Conservation (phyloP, 2,113 vertebrate species). For the Brachyistius frenatus region DNA sequence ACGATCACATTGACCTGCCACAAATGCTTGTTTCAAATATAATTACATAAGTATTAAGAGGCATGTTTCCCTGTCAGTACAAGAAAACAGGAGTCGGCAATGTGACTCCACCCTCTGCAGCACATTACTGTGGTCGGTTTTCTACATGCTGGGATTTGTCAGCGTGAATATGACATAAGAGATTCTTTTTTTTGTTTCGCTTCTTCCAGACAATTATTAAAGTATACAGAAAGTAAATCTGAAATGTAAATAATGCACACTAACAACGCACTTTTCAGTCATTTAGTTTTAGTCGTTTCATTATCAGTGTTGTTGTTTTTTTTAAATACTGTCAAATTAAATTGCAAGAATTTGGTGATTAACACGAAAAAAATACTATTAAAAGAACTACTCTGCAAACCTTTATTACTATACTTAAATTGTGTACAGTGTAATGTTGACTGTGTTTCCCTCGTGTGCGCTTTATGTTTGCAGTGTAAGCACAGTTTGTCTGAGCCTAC, state of each 20-base stretch:
- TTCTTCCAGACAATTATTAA: neutral
- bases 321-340: no score
- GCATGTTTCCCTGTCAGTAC: constrained; percentile 24
- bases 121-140: neutral
- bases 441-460: neutral
- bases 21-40: constrained; percentile 13
- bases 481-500: no score
- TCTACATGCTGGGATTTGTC: neutral
- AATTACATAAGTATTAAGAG: neutral
- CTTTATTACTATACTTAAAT: no score
- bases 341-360: no score
- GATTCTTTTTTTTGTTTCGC: constrained; percentile 1
- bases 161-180: neutral
- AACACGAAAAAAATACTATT: no score
- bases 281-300: neutral
- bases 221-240: neutral
- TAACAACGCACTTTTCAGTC: fast-evolving
- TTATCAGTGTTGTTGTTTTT: no score
- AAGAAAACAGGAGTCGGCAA: constrained; percentile 24
- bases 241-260: neutral
- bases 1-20: constrained; percentile 11
- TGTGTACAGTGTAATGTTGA: neutral
- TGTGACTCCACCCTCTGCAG: constrained; percentile 20
- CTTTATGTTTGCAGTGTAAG: constrained; percentile 10
- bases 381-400: no score